Evolutionary conservation across 2,797 vertebrate species (phyloP).

Genomic region (Alcedo quadribrachys): DNA sequence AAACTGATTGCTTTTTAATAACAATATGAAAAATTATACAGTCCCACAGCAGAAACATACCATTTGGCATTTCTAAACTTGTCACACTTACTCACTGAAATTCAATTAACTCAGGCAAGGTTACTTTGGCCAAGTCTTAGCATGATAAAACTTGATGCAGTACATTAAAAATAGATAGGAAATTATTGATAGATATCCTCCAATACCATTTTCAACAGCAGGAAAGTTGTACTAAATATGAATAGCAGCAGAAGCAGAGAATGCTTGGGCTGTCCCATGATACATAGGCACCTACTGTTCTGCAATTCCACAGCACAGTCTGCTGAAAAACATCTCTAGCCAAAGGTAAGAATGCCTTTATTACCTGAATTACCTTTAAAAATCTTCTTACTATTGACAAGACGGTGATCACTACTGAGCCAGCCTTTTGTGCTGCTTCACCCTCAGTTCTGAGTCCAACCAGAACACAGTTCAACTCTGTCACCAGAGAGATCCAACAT

Average conservation of each 20-base stretch:
- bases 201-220: background rate
- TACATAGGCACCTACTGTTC: background rate
- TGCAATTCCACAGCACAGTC: background rate
- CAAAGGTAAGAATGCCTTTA: background rate
- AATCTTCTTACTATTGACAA: background rate
- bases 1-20: slow-evolving; percentile 23
- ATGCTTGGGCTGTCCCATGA: background rate
- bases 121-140: background rate
- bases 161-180: background rate
- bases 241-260: background rate
- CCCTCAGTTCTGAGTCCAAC: background rate
- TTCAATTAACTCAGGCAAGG: background rate
- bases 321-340: background rate
- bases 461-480: background rate
- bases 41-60: background rate
- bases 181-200: background rate
- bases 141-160: background rate
- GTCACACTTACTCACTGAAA: background rate
- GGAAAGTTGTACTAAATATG: background rate
- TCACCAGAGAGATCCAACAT: background rate
- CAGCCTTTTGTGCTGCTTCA: background rate
- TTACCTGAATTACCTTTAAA: background rate
- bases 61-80: background rate
- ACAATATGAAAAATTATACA: background rate
- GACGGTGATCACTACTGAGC: background rate